Evolutionary conservation across 30 jellyfish, hydroid and myxozoan species (phyloP), one percentile per base, ranked within the genome.

Genomic region (Cassiopea andromeda): DNA sequence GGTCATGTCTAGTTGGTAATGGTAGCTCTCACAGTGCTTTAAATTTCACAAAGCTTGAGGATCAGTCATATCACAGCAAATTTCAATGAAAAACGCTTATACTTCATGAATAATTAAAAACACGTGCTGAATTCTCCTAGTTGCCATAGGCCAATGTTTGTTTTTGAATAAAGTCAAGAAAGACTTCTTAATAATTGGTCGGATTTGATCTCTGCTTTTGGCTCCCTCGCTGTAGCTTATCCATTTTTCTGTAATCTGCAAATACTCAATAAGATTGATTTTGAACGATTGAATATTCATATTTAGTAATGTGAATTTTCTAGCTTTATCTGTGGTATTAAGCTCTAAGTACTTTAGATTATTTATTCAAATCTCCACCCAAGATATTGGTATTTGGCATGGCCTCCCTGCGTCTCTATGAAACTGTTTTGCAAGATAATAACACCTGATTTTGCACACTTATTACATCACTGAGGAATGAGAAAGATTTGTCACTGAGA

Each of bases 101-200:
- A 70, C 70, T 17, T 3, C 79, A 83, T 83, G 92, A 48, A 83
- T 83, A 44, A 83, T 83, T 83, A 38, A 83, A 60, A 17, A 50
- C 75, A 83, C 92, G 92, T 83, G 92, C 59, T 48, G 78, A 58
- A 9, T 16, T 67, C 78, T 46, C 66, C 38, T 48, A 60, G 73
- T 71, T 60, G 46, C 60, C 84, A 44, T 46, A 3, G 64, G 7
- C 44, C 14, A 18, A 44, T 75, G 64, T 75, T 75, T 75, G 83
- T 75, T 46, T 75, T 43, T 58, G 69, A 75, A 75, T 75, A 50
- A 38, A 75, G 17, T 44, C 46, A 10, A 75, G 64, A 38, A 10
- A 50, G 83, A 12, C 64, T 75, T 58, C 68, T 38, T 69, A 38
- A 46, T 38, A 16, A 44, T 75, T 75, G 69, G 64, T 38, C 18